Conservation (phyloP, 2,113 vertebrate species). For the Nothobranchius kuhntae region DNA sequence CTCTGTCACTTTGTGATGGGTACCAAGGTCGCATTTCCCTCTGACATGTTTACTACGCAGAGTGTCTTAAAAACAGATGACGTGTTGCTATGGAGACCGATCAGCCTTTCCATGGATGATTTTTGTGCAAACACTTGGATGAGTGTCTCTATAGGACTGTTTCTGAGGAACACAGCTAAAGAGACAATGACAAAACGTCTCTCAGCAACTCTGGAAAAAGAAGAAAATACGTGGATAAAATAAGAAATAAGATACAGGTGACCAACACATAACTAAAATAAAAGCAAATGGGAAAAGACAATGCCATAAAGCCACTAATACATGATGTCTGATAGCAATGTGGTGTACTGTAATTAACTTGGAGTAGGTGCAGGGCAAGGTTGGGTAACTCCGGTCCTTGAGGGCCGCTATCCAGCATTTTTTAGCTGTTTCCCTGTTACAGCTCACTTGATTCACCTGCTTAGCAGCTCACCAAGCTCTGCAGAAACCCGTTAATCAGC, state of each 20-base stretch:
- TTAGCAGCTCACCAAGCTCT: too few relatives aligned
- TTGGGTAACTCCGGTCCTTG: too few relatives aligned
- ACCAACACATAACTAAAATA: too few relatives aligned
- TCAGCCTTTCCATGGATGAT: slow-evolving; percentile 47
- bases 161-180: slow-evolving; percentile 42
- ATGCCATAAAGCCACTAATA: neutral
- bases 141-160: slow-evolving; percentile 43
- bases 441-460: too few relatives aligned
- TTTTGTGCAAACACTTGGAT: slow-evolving; percentile 64
- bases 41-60: slow-evolving; percentile 64
- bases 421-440: too few relatives aligned
- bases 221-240: neutral
- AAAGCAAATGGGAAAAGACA: neutral
- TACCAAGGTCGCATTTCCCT: slow-evolving; percentile 64
- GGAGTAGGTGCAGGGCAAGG: too few relatives aligned
- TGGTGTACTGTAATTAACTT: too few relatives aligned
- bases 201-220: neutral
- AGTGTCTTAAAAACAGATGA: slow-evolving; percentile 69
- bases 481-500: too few relatives aligned
- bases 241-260: neutral
- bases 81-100: slow-evolving; percentile 79
- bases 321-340: too few relatives aligned
- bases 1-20: slow-evolving; percentile 74
- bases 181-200: slow-evolving; percentile 36
- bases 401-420: too few relatives aligned